Conservation (phyloP, 2,888 invertebrate genomes). For the Salpingus planirostris region DNA sequence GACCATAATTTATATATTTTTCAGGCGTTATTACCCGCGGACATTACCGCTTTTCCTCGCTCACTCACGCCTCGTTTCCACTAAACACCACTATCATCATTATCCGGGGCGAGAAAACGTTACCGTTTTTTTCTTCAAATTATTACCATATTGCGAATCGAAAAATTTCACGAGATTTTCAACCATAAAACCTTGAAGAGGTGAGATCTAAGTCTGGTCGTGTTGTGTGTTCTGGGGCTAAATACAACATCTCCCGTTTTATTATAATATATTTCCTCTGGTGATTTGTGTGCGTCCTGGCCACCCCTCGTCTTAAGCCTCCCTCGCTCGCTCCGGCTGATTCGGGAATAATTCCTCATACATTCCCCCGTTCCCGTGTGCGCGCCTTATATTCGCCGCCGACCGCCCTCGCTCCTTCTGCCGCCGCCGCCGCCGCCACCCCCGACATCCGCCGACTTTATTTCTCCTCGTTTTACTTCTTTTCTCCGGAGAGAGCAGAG, state of each 20-base stretch:
- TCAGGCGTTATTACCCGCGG: conserved; percentile 34
- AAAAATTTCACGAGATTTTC: conserved; percentile 21
- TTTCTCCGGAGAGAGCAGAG: conserved; percentile 28
- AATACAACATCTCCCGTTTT: conserved; percentile 37
- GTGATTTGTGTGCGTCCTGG: conserved; percentile 39
- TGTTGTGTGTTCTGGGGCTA: conserved; percentile 33
- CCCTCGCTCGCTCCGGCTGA: conserved; percentile 28
- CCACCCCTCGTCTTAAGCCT: conserved; percentile 27
- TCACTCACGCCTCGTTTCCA: too few relatives aligned
- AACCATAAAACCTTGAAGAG: conserved; percentile 28
- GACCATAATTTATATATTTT: conserved; percentile 35
- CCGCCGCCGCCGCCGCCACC: too few relatives aligned
- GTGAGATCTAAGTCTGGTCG: conserved; percentile 18
- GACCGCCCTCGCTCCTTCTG: too few relatives aligned
- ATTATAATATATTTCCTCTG: conserved; percentile 40
- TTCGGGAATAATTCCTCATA: conserved; percentile 39
- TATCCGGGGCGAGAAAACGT: too few relatives aligned
- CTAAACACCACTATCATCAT: too few relatives aligned
- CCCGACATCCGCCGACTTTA: conserved; percentile 28
- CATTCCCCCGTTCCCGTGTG: conserved; percentile 30
- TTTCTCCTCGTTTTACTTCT: conserved; percentile 29
- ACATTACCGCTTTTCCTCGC: conserved; percentile 23
- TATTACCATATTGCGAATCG: conserved; percentile 12
- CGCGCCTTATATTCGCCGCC: too few relatives aligned
- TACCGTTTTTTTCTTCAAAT: too few relatives aligned